Evolutionary conservation across 1,140 invertebrate genomes (phyloP).

Genomic region (Cyclina sinensis): DNA sequence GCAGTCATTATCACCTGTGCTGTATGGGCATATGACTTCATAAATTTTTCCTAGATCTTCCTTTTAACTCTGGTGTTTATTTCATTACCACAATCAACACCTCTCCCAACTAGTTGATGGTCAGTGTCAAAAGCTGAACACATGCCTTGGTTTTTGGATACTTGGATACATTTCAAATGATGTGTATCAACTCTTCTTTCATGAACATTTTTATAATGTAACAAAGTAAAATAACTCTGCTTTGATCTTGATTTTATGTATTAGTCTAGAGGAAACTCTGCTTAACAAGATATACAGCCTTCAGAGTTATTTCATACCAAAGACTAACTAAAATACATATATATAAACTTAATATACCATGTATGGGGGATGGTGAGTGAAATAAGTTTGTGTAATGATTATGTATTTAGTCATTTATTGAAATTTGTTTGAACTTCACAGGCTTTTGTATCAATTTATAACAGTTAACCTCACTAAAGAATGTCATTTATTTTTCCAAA

Average conservation of each 20-base stretch:
- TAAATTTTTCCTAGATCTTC: not conserved
- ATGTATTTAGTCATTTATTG: not conserved
- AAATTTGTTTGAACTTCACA: not conserved
- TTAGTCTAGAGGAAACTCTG: too few relatives aligned
- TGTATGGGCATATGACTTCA: conserved; percentile 23
- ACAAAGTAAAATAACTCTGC: not conserved
- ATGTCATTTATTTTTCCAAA: not conserved
- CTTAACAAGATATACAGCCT: too few relatives aligned
- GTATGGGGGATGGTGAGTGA: not conserved
- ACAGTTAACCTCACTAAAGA: not conserved
- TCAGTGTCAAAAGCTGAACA: not conserved
- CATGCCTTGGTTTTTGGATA: conserved; percentile 9
- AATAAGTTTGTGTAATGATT: too few relatives aligned
- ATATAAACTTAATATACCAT: too few relatives aligned
- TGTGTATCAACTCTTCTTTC: conserved; percentile 4
- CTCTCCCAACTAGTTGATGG: not conserved
- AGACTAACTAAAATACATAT: too few relatives aligned
- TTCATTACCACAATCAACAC: conserved; percentile 7
- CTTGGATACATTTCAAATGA: conserved; percentile 9
- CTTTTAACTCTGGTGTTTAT: conserved; percentile 16
- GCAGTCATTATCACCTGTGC: conserved; percentile 34
- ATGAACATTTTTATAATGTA: too few relatives aligned
- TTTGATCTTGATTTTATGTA: not conserved
- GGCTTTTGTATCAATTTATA: not conserved
- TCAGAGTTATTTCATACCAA: too few relatives aligned